Evolutionary conservation across 2,797 vertebrate species (phyloP).

Genomic region (Triplophysa bombifrons): DNA sequence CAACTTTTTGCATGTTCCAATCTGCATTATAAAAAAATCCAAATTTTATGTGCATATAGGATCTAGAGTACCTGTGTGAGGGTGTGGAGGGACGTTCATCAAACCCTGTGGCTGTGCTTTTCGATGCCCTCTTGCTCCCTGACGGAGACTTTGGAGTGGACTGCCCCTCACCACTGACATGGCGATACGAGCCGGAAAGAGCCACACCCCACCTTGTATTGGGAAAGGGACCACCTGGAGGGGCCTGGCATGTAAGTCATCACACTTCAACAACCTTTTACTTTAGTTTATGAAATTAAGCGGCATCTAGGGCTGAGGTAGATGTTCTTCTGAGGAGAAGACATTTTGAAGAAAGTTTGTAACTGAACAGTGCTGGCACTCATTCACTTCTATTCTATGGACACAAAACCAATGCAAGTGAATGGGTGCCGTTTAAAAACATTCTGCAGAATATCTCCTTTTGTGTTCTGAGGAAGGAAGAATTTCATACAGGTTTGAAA

Average conservation of each 20-base stretch:
- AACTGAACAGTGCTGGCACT: no score
- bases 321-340: no score
- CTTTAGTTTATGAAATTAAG: no score
- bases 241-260: conserved; percentile 81
- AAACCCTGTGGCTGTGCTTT: conserved; percentile 82
- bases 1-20: background rate
- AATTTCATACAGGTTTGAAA: no score
- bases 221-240: conserved; percentile 79
- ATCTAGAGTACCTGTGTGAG: conserved; percentile 81
- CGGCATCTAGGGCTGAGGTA: no score
- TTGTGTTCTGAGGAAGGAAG: no score
- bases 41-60: conserved; percentile 58
- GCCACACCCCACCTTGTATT: conserved; percentile 78
- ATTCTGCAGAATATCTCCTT: no score
- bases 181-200: conserved; percentile 73
- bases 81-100: conserved; percentile 81
- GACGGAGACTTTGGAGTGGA: conserved; percentile 79
- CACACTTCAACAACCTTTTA: background rate
- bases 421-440: no score
- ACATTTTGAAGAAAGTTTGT: no score
- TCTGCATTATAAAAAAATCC: background rate
- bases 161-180: conserved; percentile 72
- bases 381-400: no score
- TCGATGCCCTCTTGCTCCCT: conserved; percentile 80
- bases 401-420: no score